Conservation (phyloP, 2,888 invertebrate species). For the Alviniconcha strummeri region DNA sequence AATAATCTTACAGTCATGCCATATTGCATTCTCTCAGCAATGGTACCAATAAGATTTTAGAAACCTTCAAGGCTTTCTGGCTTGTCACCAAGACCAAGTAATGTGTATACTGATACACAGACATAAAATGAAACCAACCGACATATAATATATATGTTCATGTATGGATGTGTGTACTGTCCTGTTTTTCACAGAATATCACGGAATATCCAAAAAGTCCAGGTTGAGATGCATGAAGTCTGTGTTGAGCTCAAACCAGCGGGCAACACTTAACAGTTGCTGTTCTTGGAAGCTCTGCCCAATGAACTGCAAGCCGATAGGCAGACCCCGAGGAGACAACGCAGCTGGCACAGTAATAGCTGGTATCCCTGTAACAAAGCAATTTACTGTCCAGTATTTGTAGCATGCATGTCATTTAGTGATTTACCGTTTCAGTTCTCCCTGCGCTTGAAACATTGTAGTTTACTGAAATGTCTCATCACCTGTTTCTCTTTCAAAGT, state of each 20-base stretch:
- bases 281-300: conserved; percentile 86
- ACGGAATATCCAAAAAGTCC: conserved; percentile 47
- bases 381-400: not conserved
- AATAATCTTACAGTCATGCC: too few relatives aligned
- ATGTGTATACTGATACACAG: not conserved
- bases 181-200: not conserved
- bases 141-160: not conserved
- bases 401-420: too few relatives aligned
- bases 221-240: conserved; percentile 59
- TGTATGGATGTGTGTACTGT: too few relatives aligned
- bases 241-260: conserved; percentile 79
- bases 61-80: not conserved
- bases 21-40: not conserved
- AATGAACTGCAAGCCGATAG: conserved; percentile 92
- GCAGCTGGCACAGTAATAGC: conserved; percentile 90
- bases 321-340: conserved; percentile 83
- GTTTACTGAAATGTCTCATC: too few relatives aligned
- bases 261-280: conserved; percentile 84
- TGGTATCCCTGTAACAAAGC: conserved; percentile 80
- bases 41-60: not conserved
- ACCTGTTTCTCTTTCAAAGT: too few relatives aligned
- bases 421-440: not conserved
- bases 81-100: not conserved
- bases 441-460: too few relatives aligned
- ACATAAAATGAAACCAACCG: not conserved